Conservation (phyloP, 2,113 vertebrate genomes). For the Burhinus bistriatus region DNA sequence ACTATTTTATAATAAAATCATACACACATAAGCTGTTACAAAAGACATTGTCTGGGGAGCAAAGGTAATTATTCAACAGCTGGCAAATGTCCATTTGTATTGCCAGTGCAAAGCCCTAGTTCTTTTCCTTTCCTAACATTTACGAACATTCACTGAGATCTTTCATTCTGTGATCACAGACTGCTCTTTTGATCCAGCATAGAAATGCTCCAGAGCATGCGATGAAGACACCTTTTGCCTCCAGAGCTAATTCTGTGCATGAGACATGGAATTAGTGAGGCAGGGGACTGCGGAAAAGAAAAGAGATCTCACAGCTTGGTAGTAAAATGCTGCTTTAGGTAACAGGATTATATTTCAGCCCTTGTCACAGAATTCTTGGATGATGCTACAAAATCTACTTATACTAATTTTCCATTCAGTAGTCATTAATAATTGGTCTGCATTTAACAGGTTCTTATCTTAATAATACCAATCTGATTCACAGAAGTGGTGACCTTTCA, state of each 20-base stretch:
- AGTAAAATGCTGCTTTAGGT: not conserved
- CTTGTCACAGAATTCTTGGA: not conserved
- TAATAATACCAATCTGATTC: not conserved
- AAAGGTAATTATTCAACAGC: too few relatives aligned
- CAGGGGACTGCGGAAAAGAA: not conserved
- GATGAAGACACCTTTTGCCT: not conserved
- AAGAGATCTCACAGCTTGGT: not conserved
- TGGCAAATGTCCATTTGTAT: not conserved
- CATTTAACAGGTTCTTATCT: not conserved
- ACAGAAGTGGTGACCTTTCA: not conserved
- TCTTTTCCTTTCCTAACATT: not conserved
- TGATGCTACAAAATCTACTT: not conserved
- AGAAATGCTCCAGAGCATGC: rapidly evolving
- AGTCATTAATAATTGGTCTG: not conserved
- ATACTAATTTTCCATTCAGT: not conserved
- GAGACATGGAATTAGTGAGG: not conserved
- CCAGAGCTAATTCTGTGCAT: not conserved
- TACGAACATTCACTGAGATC: rapidly evolving
- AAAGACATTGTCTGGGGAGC: too few relatives aligned
- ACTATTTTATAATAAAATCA: too few relatives aligned
- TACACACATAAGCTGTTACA: too few relatives aligned
- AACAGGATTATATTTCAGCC: not conserved
- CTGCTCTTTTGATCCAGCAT: not conserved
- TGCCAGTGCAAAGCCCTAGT: not conserved
- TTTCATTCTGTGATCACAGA: not conserved